Conservation (phyloP, 2,113 vertebrate species). For the Pangasianodon gigas region DNA sequence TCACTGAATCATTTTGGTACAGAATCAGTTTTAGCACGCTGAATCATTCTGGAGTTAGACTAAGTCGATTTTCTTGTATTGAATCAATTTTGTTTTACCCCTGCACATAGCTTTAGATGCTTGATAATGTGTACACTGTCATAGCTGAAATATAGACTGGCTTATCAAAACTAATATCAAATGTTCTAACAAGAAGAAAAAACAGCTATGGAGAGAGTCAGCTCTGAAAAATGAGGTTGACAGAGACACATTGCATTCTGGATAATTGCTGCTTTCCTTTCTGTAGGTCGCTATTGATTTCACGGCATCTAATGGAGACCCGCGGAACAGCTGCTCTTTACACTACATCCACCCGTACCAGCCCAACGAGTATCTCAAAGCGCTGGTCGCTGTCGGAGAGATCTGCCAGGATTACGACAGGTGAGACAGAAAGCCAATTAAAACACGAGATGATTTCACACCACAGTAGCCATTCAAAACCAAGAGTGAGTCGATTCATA, state of each 20-base stretch:
- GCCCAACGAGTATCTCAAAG: conserved; percentile 97
- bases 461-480: neutral
- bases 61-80: neutral
- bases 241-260: neutral
- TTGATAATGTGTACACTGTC: neutral
- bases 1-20: neutral
- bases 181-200: neutral
- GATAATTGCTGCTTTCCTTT: conserved; percentile 54
- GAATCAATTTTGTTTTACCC: neutral
- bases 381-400: conserved; percentile 94
- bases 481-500: neutral
- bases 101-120: neutral
- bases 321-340: conserved; percentile 94
- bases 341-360: conserved; percentile 98
- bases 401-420: conserved; percentile 99
- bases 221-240: neutral
- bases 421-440: conserved; percentile 67
- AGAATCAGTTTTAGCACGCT: neutral
- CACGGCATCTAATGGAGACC: conserved; percentile 94
- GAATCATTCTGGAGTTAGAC: neutral
- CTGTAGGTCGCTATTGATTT: conserved; percentile 97
- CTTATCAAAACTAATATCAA: neutral
- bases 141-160: neutral
- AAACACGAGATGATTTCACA: neutral
- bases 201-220: neutral